Conservation (phyloP, 2,888 invertebrate genomes). For the Tenthredo distinguenda region DNA sequence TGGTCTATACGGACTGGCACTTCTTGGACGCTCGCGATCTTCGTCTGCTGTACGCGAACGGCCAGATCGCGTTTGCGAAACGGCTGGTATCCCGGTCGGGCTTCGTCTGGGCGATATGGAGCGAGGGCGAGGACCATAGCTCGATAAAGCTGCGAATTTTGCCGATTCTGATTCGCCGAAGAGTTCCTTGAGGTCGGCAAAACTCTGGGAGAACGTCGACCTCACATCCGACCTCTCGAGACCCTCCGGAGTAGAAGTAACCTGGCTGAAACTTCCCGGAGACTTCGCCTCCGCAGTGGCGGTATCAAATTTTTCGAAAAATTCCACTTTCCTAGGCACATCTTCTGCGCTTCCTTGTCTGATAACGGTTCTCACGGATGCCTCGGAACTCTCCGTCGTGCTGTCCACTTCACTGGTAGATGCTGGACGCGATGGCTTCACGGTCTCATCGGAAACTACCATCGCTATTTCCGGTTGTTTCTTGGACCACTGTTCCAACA, state of each 20-base stretch:
- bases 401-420: constrained; percentile 86
- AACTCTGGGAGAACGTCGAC: constrained; percentile 84
- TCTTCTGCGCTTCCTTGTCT: constrained; percentile 80
- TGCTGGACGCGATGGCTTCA: constrained; percentile 74
- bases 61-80: constrained; percentile 75
- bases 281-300: constrained; percentile 78
- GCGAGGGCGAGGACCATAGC: constrained; percentile 59
- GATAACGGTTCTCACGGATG: constrained; percentile 86
- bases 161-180: constrained; percentile 87
- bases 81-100: constrained; percentile 70
- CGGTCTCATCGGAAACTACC: constrained; percentile 62
- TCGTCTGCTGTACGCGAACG: constrained; percentile 79
- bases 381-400: constrained; percentile 83
- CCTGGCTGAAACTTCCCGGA: constrained; percentile 79
- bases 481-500: constrained; percentile 78
- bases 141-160: constrained; percentile 81
- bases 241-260: constrained; percentile 72
- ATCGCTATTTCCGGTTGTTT: constrained; percentile 72
- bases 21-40: constrained; percentile 72
- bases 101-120: constrained; percentile 64
- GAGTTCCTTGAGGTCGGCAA: constrained; percentile 89
- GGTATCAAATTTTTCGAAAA: constrained; percentile 87
- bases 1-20: constrained; percentile 76
- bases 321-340: constrained; percentile 88
- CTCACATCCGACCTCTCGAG: constrained; percentile 63